A percentile compares a stretch with the other conserved stretches of the same genome.
phyloP scores from a whole-genome alignment of 2,113 vertebrate species.

The Siphamia tubifer region DNA sequence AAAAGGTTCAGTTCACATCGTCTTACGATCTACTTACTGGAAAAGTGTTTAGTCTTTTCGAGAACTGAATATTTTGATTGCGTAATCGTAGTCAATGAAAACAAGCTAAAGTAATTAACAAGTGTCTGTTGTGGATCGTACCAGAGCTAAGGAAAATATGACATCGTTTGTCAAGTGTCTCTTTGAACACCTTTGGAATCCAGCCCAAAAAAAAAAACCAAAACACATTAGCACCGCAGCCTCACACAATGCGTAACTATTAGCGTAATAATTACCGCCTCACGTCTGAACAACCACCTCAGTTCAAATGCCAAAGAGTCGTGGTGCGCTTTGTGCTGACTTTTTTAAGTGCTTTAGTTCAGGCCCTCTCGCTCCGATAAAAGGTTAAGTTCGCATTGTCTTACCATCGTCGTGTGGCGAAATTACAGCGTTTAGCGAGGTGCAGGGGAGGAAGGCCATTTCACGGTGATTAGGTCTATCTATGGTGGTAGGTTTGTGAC shows the following conservation, averaged over 20 bases:
- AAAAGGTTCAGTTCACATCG: no score
- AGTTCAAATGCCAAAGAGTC: not conserved
- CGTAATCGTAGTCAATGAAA: no score
- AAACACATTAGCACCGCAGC: not conserved
- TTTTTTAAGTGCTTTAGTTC: conserved; percentile 32
- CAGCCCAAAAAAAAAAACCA: not conserved
- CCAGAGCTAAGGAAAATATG: no score
- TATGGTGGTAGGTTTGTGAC: conserved; percentile 54
- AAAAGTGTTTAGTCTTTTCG: no score
- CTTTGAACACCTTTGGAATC: no score
- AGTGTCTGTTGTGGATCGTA: no score
- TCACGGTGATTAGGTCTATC: conserved; percentile 57
- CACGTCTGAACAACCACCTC: not conserved
- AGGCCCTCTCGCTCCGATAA: conserved; percentile 5
- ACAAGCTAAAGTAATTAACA: no score
- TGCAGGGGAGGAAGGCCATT: conserved; percentile 39
- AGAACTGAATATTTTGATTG: no score
- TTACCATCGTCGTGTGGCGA: conserved; percentile 20
- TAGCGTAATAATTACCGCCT: not conserved
- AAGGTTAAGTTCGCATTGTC: conserved; percentile 26
- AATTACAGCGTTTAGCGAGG: conserved; percentile 26
- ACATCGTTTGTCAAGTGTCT: no score
- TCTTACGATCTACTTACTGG: no score
- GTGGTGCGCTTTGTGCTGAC: not conserved
- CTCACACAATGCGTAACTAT: not conserved